phyloP scores from a whole-genome alignment of 2,113 vertebrate species.

The Sander lucioperca region DNA sequence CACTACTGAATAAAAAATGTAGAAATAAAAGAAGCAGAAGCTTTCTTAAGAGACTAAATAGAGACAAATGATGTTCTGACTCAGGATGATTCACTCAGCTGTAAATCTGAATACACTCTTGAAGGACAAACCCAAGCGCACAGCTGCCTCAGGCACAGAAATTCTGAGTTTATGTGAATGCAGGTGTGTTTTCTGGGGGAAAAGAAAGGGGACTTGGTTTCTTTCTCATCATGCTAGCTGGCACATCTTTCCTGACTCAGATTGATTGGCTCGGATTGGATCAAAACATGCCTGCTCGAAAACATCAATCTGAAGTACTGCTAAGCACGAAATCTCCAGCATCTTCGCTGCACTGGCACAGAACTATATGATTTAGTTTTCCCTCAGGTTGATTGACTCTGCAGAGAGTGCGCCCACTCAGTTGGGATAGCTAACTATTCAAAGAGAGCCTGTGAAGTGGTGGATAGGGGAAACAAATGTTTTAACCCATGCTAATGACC shows the following conservation, averaged over 20 bases:
- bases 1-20: background rate
- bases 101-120: slow-evolving; percentile 10
- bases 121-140: slow-evolving; percentile 32
- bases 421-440: background rate
- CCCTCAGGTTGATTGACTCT: slow-evolving; percentile 2
- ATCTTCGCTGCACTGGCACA: background rate
- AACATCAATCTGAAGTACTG: background rate
- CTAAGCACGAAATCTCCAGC: background rate
- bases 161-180: slow-evolving; percentile 7
- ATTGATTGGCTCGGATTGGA: slow-evolving; percentile 10
- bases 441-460: background rate
- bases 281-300: slow-evolving; percentile 18
- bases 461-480: background rate
- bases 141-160: background rate
- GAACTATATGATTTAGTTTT: background rate
- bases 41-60: slow-evolving; percentile 20
- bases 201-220: background rate
- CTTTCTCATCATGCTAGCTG: background rate
- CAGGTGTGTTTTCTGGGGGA: background rate
- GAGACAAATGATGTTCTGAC: slow-evolving; percentile 13
- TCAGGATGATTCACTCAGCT: slow-evolving; percentile 33
- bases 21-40: background rate
- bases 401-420: background rate
- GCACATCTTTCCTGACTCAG: slow-evolving; percentile 11
- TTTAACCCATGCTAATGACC: background rate